phyloP scores from a whole-genome alignment of 2,113 vertebrate genomes.

The Lycocorax pyrrhopterus region DNA sequence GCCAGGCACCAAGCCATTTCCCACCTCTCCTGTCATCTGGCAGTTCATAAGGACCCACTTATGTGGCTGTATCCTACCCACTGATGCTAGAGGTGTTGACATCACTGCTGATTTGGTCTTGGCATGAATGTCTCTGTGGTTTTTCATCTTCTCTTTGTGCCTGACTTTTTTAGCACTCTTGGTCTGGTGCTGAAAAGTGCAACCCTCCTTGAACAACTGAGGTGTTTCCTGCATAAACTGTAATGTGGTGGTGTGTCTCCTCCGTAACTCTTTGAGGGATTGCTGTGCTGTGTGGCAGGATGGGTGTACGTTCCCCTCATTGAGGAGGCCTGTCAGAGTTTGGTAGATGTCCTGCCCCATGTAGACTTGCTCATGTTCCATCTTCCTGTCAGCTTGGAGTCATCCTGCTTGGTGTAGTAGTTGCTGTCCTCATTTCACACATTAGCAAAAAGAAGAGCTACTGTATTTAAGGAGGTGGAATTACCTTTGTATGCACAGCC shows the following conservation, averaged over 20 bases:
- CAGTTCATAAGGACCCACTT: background rate
- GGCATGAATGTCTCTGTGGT: background rate
- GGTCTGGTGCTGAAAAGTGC: background rate
- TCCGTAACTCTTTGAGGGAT: background rate
- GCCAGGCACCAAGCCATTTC: background rate
- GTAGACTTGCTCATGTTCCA: background rate
- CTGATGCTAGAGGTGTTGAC: background rate
- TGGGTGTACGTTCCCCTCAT: background rate
- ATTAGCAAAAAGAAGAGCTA: background rate
- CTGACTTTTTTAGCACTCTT: background rate
- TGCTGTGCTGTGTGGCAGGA: background rate
- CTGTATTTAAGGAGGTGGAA: background rate
- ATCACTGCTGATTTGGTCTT: background rate
- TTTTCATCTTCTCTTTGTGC: background rate
- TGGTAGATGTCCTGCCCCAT: background rate
- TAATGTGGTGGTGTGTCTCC: background rate
- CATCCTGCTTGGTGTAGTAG: background rate
- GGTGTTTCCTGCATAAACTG: background rate
- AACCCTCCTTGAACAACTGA: background rate
- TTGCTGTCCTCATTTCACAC: background rate
- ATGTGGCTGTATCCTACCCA: rapidly evolving
- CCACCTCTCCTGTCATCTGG: background rate
- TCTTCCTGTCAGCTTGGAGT: background rate
- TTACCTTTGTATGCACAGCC: background rate
- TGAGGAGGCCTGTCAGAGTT: background rate